Percentiles rank a stretch among this genome's conserved stretches.
Evolutionary conservation across 2,113 vertebrate species (phyloP).

Genomic region (Eolophus roseicapilla): DNA sequence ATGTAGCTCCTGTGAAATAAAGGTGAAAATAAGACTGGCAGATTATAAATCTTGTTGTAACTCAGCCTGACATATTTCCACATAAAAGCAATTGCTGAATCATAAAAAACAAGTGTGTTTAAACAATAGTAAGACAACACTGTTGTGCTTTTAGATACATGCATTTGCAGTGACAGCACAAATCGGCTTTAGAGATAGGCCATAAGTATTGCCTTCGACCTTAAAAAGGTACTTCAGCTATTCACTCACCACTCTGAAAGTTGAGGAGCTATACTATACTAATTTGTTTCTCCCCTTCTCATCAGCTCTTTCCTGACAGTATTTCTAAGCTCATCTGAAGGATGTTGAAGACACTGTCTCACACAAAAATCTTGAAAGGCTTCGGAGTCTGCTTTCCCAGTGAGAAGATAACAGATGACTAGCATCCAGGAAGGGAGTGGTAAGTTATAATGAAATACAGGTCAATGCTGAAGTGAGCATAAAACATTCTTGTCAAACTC

Average conservation of each 20-base stretch:
- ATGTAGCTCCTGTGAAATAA: neutral
- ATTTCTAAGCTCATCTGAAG: neutral
- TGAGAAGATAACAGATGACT: neutral
- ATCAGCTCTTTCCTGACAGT: neutral
- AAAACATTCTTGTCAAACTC: neutral
- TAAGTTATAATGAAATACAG: neutral
- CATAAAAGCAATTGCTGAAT: neutral
- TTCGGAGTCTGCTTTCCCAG: neutral
- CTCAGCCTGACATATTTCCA: neutral
- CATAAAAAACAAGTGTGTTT: neutral
- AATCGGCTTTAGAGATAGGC: neutral
- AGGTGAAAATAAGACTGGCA: neutral
- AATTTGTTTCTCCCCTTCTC: neutral
- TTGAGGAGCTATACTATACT: neutral
- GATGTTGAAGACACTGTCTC: neutral
- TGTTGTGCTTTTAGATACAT: neutral
- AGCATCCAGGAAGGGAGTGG: neutral
- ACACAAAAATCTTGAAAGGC: neutral
- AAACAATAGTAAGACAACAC: neutral
- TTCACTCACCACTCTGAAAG: neutral
- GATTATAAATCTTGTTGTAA: neutral
- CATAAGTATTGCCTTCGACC: neutral
- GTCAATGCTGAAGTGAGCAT: neutral
- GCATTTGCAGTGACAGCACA: neutral
- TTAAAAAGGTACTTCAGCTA: neutral